Evolutionary conservation across 2,888 invertebrate genomes (phyloP).

Genomic region (Hydropsyche betteni): DNA sequence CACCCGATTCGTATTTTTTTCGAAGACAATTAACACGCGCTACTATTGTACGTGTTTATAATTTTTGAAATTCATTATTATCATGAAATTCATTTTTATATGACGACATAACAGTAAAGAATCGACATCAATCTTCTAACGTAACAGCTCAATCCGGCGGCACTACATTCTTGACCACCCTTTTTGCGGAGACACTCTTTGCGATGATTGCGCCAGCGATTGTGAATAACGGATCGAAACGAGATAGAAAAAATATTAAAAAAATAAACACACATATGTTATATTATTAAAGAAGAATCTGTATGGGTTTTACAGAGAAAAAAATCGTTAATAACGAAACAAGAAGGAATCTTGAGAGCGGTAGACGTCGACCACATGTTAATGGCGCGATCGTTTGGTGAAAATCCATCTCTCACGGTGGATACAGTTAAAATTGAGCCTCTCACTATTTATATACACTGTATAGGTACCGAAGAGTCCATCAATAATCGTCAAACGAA

Average conservation of each 20-base stretch:
- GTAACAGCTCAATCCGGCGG: conserved; percentile 21
- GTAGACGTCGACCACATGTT: conserved; percentile 11
- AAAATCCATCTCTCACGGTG: conserved; percentile 14
- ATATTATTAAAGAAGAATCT: neutral
- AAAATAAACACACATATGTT: conserved; percentile 9
- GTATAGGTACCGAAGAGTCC: conserved; percentile 2
- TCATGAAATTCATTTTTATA: too few relatives aligned
- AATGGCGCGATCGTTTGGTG: neutral
- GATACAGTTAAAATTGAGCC: neutral
- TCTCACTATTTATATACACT: neutral
- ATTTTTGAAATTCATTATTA: too few relatives aligned
- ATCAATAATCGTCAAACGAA: conserved; percentile 33
- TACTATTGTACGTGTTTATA: too few relatives aligned
- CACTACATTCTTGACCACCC: conserved; percentile 29
- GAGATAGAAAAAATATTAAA: conserved; percentile 2
- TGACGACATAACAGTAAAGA: conserved; percentile 18
- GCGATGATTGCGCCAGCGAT: neutral
- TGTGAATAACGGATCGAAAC: conserved; percentile 20
- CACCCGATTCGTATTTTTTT: too few relatives aligned
- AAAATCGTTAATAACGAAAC: neutral
- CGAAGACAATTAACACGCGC: too few relatives aligned
- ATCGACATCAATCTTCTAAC: conserved; percentile 4
- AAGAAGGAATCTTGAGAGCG: neutral
- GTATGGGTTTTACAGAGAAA: neutral
- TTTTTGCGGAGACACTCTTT: conserved; percentile 17